Evolutionary conservation across 2,888 invertebrate species (phyloP), one percentile per base, ranked within the genome.

Genomic region (Drosophila emarginata): DNA sequence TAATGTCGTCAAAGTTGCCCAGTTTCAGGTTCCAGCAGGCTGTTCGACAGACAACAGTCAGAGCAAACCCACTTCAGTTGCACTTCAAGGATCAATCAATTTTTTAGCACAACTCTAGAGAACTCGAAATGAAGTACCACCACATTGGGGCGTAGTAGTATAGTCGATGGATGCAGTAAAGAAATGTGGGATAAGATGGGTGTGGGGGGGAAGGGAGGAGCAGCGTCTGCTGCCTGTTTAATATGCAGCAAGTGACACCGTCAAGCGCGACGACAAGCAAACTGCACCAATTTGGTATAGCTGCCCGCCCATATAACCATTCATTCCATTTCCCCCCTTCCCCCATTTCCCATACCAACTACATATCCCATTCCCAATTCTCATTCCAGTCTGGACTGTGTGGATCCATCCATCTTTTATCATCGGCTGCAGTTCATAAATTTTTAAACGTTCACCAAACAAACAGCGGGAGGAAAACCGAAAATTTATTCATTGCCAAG

Each of bases 61-160:
- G 14, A 18, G 32, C 57, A 57, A 54, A 73, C 50, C 66, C 53
- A 57, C 67, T 64, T 61, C 68, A 65, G 59, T 56, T 71, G 75
- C 72, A 70, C 77, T 75, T 76, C 67, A 77, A 83, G 83, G 84
- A 83, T 83, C 83, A 83, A 87, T 87, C 83, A 87, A 84, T 84
- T 81, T 86, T 87, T 87, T 83, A 87, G 84, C 84, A 78, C 79
- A 64, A 64, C 67, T 64, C 75, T 45, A 21, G 45, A 45, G 59
- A 50, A 61, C 73, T 87, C 45, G 21, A 45, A 45, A 84, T 81
- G 85, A 84, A 84, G 87, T 87, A 85, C 85, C 66, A 75, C 57
- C 45, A 21, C 21, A 45, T 45, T 45, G 45, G 45, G 21, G 11
- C 32, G 40, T 7, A 40, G 45, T 21, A 3, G 7, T 18, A 45